Evolutionary conservation across 2,797 vertebrate species (phyloP), one percentile per base, ranked within the genome.

Genomic region (Malurus splendens): DNA sequence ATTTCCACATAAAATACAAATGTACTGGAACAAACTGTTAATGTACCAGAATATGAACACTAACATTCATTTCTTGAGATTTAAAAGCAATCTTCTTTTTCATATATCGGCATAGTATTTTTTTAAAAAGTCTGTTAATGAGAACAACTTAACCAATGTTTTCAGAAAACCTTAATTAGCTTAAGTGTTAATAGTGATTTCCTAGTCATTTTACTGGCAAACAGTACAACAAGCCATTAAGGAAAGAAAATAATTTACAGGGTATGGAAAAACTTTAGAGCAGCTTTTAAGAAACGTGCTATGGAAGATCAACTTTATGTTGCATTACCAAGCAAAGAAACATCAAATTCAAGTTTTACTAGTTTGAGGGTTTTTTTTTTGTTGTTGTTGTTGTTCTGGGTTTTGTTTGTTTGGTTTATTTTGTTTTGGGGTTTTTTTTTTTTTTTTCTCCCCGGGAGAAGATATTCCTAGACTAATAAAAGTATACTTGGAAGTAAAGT

Each of bases 1-100:
- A 92, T 94, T 97, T 97, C 93, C 94, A 96, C 95, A 97, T 97
- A 97, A 97, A 97, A 97, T 97, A 95, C 94, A 97, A 97, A 97
- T 97, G 97, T 97, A 96, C 95, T 97, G 97, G 97, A 97, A 97
- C 97, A 97, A 97, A 96, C 97, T 96, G 95, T 96, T 97, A 97
- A 97, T 97, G 97, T 97, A 96, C 90, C 94, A 97, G 97, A 96
- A 96, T 97, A 97, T 95, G 95, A 96, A 97, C 93, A 93, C 93
- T 97, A 95, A 90, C 78, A 94, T 94, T 96, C 80, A 92, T 96
- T 97, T 97, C 93, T 97, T 90, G 86, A 96, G 93, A 93, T 96
- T 96, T 97, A 96, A 96, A 96, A 94, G 76, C 86, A 96, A 92
- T 93, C 91, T 90, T 93, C 59, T 59, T 90, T 91, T 94, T 81